Conservation (phyloP, 2,888 invertebrate genomes). For the Cotesia congregata region DNA sequence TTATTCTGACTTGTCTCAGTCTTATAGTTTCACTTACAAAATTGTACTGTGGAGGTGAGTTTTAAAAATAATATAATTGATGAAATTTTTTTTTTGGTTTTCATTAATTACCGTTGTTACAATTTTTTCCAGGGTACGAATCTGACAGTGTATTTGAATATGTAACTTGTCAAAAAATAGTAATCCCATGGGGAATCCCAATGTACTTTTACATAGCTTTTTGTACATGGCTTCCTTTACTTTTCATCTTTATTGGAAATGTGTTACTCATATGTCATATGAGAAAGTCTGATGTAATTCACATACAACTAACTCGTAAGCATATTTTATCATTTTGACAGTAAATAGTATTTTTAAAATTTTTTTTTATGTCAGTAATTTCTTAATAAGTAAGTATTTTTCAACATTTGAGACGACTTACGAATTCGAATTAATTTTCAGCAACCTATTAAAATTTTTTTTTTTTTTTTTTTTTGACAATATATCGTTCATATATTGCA, state of each 20-base stretch:
- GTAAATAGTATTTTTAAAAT: background rate
- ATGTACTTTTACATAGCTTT: slow-evolving; percentile 66
- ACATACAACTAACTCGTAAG: slow-evolving; percentile 58
- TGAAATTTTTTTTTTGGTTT: background rate
- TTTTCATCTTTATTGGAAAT: slow-evolving; percentile 66
- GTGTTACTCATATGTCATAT: slow-evolving; percentile 61
- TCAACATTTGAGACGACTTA: too few relatives aligned
- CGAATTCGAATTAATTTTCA: too few relatives aligned
- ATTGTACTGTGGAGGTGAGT: slow-evolving; percentile 62
- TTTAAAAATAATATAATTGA: slow-evolving; percentile 8
- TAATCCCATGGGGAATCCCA: slow-evolving; percentile 61
- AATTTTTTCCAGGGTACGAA: slow-evolving; percentile 61
- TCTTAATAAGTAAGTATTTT: too few relatives aligned
- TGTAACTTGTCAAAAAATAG: slow-evolving; percentile 60
- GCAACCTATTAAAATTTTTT: too few relatives aligned
- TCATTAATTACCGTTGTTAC: slow-evolving; percentile 1
- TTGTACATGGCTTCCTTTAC: slow-evolving; percentile 66
- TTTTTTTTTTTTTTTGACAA: too few relatives aligned
- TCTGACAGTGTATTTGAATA: slow-evolving; percentile 67
- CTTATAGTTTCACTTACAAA: slow-evolving; percentile 62
- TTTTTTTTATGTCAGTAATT: background rate
- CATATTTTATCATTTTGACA: slow-evolving; percentile 36
- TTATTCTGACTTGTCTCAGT: slow-evolving; percentile 53
- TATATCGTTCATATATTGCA: too few relatives aligned
- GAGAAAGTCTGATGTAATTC: slow-evolving; percentile 57